Conservation (phyloP, 2,797 vertebrate genomes). For the Thunnus albacares region DNA sequence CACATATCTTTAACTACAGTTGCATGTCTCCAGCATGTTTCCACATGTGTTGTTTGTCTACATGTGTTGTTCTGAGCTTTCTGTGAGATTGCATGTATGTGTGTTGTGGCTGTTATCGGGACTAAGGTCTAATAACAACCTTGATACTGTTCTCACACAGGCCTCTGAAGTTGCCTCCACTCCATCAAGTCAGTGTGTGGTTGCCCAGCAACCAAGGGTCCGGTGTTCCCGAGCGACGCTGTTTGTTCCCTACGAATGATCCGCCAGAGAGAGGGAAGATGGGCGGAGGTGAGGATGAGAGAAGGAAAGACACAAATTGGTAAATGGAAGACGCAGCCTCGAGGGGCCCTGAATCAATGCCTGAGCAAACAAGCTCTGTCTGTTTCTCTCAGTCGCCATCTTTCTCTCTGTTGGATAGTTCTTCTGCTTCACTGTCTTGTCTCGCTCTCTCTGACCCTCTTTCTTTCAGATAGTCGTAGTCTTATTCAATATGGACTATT, state of each 20-base stretch:
- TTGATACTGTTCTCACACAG: slow-evolving; percentile 83
- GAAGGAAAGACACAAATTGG: slow-evolving; percentile 88
- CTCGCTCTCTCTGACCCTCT: slow-evolving; percentile 46
- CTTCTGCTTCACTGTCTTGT: slow-evolving; percentile 50
- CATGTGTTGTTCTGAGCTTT: background rate
- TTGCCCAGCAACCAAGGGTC: slow-evolving; percentile 88
- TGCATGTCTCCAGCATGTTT: slow-evolving; percentile 35
- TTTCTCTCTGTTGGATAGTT: slow-evolving; percentile 55
- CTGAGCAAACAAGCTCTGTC: slow-evolving; percentile 82
- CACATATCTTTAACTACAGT: slow-evolving; percentile 26
- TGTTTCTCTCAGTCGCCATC: slow-evolving; percentile 70
- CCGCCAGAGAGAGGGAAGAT: slow-evolving; percentile 77
- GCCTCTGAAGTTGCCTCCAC: slow-evolving; percentile 85
- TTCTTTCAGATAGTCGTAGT: slow-evolving; percentile 20
- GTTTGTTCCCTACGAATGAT: slow-evolving; percentile 87
- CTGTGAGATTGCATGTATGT: slow-evolving; percentile 8
- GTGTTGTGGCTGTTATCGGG: slow-evolving; percentile 62
- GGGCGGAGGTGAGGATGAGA: slow-evolving; percentile 78
- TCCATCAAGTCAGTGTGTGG: slow-evolving; percentile 87
- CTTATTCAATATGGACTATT: slow-evolving; percentile 27
- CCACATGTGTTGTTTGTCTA: slow-evolving; percentile 32
- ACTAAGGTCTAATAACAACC: slow-evolving; percentile 83
- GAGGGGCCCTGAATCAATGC: slow-evolving; percentile 86
- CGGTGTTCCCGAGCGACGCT: slow-evolving; percentile 85
- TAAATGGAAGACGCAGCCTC: slow-evolving; percentile 86